phyloP scores from a whole-genome alignment of 2,888 invertebrate species.

The Hirtodrosophila confusa region DNA sequence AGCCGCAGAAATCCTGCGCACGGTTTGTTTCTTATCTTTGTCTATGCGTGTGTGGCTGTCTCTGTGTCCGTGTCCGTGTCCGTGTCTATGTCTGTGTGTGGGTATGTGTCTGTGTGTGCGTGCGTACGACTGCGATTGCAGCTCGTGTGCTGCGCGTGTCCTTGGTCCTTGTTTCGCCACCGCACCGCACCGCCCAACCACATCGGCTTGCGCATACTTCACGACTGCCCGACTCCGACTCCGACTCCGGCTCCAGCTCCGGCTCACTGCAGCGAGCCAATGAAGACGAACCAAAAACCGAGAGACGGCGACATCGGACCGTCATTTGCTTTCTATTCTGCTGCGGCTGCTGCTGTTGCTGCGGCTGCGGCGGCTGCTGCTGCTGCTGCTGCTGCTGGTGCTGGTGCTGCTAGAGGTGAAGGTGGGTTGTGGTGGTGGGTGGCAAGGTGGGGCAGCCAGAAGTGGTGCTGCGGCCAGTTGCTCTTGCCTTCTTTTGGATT shows the following conservation, averaged over 20 bases:
- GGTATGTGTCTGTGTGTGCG: slow-evolving; percentile 19
- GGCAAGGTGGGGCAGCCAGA: neutral
- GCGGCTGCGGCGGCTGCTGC: slow-evolving; percentile 8
- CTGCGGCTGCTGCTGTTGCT: slow-evolving; percentile 6
- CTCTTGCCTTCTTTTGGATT: slow-evolving; percentile 30
- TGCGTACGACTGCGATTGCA: slow-evolving; percentile 19
- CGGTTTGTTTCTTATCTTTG: slow-evolving; percentile 70
- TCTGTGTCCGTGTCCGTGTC: slow-evolving; percentile 8
- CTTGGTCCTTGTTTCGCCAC: slow-evolving; percentile 67
- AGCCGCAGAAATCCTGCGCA: slow-evolving; percentile 77
- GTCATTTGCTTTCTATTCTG: slow-evolving; percentile 35
- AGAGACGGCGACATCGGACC: slow-evolving; percentile 38
- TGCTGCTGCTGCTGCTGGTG: slow-evolving; percentile 3
- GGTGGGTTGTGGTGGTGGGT: slow-evolving; percentile 14
- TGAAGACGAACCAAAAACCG: slow-evolving; percentile 63
- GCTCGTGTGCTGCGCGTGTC: slow-evolving; percentile 36
- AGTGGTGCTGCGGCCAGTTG: slow-evolving; percentile 32
- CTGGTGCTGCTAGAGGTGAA: slow-evolving; percentile 1
- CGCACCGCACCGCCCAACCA: slow-evolving; percentile 58
- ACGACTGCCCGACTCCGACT: slow-evolving; percentile 47
- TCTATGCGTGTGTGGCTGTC: slow-evolving; percentile 23
- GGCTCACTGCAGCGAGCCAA: slow-evolving; percentile 63
- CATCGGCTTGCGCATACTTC: slow-evolving; percentile 55
- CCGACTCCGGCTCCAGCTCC: slow-evolving; percentile 21
- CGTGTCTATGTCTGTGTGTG: slow-evolving; percentile 5